Evolutionary conservation across 2,113 vertebrate species (phyloP), one percentile per base, ranked within the genome.

Genomic region (Rutilus rutilus): DNA sequence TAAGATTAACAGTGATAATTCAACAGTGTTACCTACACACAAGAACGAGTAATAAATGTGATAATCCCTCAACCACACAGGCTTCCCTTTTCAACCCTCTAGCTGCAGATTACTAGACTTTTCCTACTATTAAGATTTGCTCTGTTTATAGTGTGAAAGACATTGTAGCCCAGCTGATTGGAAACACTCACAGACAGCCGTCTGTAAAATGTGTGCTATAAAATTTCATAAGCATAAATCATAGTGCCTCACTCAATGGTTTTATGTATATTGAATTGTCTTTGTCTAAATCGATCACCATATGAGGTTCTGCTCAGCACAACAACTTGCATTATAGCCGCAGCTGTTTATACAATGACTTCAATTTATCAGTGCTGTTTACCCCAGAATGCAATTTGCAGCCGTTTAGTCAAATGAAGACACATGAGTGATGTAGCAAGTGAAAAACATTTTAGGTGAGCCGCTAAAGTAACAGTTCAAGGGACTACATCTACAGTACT

Each of bases 291-390:
- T 90, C 73, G 85, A 90, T 91, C 86, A 85, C 74, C 74, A 84
- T 67, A 85, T 81, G 78, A 89, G 27, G 74, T 69, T 85, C 74
- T 52, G 85, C 73, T 71, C 80, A 10, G 71, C 85, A 73, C 74
- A 87, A 78, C 78, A 87, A 27, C 85, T 84, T 62, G 73, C 9
- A 77, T 89, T 86, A 88, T 88, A 82, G 85, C 83, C 30, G 83
- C 90, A 92, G 91, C 89, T 91, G 89, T 80, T 91, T 91, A 80
- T 84, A 88, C 85, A 90, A 87, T 87, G 83, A 74, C 88, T 88
- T 89, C 90, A 83, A 93, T 93, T 90, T 90, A 90, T 93, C 91
- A 91, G 88, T 9, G 86, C 85, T 90, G 89, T 88, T 91, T 92
- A 90, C 86, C 79, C 57, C 85, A 86, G 88, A 89, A 86, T 86